Conservation (phyloP, 1,140 invertebrate genomes). For the Calliopsis andreniformis region DNA sequence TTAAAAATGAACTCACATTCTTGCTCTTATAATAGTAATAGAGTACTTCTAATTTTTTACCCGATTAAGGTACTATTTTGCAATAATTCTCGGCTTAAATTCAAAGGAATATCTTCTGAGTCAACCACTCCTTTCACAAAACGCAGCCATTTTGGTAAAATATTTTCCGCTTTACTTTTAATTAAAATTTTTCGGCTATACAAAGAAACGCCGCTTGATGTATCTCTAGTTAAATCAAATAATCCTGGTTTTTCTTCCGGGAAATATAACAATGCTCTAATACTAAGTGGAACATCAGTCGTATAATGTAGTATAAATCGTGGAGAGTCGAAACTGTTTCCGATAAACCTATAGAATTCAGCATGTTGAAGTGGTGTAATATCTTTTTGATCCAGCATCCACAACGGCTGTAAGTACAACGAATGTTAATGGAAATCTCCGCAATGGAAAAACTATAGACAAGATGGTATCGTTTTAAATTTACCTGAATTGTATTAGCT, state of each 20-base stretch:
- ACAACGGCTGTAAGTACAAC: slow-evolving; percentile 88
- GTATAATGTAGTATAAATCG: slow-evolving; percentile 92
- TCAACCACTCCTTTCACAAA: slow-evolving; percentile 98
- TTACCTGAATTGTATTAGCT: slow-evolving; percentile 91
- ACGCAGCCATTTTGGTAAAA: slow-evolving; percentile 96
- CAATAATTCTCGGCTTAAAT: slow-evolving; percentile 96
- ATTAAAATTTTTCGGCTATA: slow-evolving; percentile 96
- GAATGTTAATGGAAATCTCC: slow-evolving; percentile 11
- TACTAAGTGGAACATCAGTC: slow-evolving; percentile 95
- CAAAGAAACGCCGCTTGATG: slow-evolving; percentile 90
- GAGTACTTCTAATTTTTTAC: slow-evolving; percentile 80
- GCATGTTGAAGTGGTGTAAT: slow-evolving; percentile 92
- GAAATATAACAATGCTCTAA: slow-evolving; percentile 95
- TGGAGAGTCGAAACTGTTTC: slow-evolving; percentile 92
- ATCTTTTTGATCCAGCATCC: slow-evolving; percentile 95
- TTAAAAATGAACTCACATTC: too few species aligned
- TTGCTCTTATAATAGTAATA: too few species aligned
- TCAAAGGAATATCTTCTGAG: slow-evolving; percentile 98
- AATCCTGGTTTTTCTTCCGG: slow-evolving; percentile 94
- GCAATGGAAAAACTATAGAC: neutral
- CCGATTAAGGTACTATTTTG: slow-evolving; percentile 96
- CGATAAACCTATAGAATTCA: slow-evolving; percentile 95
- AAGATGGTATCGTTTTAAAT: slow-evolving; percentile 32
- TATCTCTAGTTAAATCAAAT: slow-evolving; percentile 94
- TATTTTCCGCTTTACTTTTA: slow-evolving; percentile 93